Conservation (phyloP, 2,888 invertebrate species). For the Stegana nigrithorax region DNA sequence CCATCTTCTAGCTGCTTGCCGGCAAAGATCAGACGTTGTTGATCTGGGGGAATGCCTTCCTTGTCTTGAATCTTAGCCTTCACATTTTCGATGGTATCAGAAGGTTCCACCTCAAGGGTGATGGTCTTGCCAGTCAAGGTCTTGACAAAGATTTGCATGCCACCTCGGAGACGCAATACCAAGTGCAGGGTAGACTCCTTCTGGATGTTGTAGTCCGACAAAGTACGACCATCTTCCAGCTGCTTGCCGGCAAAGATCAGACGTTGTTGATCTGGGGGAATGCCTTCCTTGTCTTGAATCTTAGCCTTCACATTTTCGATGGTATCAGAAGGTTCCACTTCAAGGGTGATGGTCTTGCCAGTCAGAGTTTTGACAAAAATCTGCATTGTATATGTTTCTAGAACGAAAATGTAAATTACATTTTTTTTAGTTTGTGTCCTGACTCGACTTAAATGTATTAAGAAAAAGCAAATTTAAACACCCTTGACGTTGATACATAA, state of each 20-base stretch:
- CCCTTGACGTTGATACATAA: neutral
- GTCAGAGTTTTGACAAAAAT: neutral
- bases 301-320: neutral
- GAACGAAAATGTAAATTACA: neutral
- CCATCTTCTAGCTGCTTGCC: slow-evolving; percentile 6
- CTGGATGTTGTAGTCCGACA: slow-evolving; percentile 2
- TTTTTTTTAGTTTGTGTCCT: neutral
- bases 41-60: neutral
- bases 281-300: slow-evolving; percentile 2
- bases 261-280: slow-evolving; percentile 3
- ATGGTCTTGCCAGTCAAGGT: neutral
- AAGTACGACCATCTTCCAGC: slow-evolving; percentile 1
- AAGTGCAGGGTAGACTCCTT: slow-evolving; percentile 1
- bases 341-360: slow-evolving; percentile 1
- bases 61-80: slow-evolving; percentile 5
- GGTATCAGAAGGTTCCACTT: neutral
- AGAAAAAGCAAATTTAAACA: no score
- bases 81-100: neutral
- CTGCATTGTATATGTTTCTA: neutral
- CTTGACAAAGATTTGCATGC: slow-evolving; percentile 1
- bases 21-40: slow-evolving; percentile 1
- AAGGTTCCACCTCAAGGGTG: neutral
- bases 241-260: slow-evolving; percentile 1
- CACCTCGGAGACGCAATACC: slow-evolving; percentile 1
- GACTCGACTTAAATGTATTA: no score